Conservation (phyloP, 2,113 vertebrate species). For the Odocoileus hemionus region DNA sequence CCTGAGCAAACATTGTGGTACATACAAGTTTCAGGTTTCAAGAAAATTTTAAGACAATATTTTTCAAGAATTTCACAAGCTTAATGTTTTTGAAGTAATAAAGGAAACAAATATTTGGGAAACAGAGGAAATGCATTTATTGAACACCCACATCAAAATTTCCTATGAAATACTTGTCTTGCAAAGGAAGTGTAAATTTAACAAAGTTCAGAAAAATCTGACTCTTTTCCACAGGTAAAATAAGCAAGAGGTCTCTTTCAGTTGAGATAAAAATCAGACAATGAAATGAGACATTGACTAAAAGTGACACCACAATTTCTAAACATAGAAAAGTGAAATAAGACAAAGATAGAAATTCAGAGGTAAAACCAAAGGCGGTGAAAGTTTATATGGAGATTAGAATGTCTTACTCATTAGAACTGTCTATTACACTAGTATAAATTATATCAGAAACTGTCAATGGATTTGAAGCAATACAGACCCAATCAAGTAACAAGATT, state of each 20-base stretch:
- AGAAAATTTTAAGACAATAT: background rate
- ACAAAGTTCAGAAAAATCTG: background rate
- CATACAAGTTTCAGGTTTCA: background rate
- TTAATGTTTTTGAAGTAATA: background rate
- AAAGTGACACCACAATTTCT: background rate
- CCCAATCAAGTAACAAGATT: background rate
- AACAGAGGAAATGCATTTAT: background rate
- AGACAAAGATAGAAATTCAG: background rate
- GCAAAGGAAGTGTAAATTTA: background rate
- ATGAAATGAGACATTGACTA: background rate
- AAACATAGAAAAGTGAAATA: background rate
- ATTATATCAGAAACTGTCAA: background rate
- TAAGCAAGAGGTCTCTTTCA: background rate
- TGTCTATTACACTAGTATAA: background rate
- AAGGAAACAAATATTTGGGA: background rate
- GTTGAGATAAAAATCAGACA: background rate
- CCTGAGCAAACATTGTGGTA: background rate
- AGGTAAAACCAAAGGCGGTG: background rate
- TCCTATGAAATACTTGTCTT: background rate
- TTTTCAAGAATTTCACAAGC: background rate
- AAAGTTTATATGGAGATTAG: background rate
- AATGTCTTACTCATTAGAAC: background rate
- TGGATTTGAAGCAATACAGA: background rate
- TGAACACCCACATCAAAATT: background rate
- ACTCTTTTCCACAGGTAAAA: background rate